Base-by-base conservation (phyloP, 2,888 invertebrate species). In the Resseliella maxima region DNA sequence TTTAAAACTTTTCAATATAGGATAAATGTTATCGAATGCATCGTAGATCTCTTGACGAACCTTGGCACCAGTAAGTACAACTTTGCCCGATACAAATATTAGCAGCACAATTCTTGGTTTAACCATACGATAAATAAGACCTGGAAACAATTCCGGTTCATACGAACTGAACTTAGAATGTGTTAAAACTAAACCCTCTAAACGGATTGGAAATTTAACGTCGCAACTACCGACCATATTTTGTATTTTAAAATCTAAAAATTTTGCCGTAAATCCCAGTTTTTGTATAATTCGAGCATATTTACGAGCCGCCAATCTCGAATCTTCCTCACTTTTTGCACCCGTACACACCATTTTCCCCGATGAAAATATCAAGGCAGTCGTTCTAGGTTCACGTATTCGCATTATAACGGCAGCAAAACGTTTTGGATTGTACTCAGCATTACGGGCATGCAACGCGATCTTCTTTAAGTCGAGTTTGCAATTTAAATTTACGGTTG, bases 351-450 rank as follows among this genome's bases (percentile, higher is more conserved):
- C 96, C 92, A 96, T 94, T 91, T 96, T 96, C 0, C 96, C 96
- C 0, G 96, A 96, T 72, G 94, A 94, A 90, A 96, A 96, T 88
- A 95, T 95, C 35, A 95, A 90, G 6, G 95, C 95, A 24, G 95
- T 95, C 8, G 94, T 99, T 91, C 98, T 92, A 0, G 96, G 96
- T 91, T 96, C 99, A 89, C 93, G 94, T 91, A 94, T 96, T 90
- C 99, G 93, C 99, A 99, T 99, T 86, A 99, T 99, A 3, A 99
- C 99, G 59, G 99, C 99, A 86, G 99, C 98, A 92, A 99, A 99
- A 89, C 99, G 95, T 92, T 99, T 99, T 12, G 99, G 99, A 91
- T 99, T 99, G 90, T 99, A 99, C 91, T 99, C 99, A 0, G 99
- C 99, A 92, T 99, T 99, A 90, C 99, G 94, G 0, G 99, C 99